A percentile compares a stretch with the other conserved stretches of the same genome.
Evolutionary conservation across 2,113 vertebrate species (phyloP).

Genomic region (Chamaea fasciata): DNA sequence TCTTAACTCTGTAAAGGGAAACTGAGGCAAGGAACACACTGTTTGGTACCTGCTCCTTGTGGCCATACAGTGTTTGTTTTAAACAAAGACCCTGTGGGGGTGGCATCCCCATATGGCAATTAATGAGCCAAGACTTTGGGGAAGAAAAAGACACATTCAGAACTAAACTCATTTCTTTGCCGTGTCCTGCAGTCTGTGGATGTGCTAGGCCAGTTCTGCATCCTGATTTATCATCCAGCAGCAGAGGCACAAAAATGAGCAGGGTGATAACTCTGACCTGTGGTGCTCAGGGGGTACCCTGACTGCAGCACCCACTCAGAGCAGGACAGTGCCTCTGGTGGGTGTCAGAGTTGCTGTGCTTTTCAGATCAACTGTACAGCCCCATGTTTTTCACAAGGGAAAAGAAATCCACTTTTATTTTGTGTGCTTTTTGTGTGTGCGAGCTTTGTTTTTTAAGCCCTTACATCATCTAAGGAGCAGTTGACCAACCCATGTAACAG

Average conservation of each 20-base stretch:
- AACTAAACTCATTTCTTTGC: neutral
- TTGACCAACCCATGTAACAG: neutral
- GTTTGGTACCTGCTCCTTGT: neutral
- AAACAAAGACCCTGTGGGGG: neutral
- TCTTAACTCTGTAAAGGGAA: neutral
- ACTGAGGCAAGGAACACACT: neutral
- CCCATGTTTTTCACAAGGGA: accelerated
- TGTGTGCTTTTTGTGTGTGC: neutral
- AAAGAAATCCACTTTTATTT: neutral
- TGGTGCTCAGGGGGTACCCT: accelerated
- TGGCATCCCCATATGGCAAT: neutral
- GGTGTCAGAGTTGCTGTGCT: neutral
- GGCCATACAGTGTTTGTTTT: neutral
- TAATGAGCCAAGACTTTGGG: neutral
- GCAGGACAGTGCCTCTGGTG: accelerated
- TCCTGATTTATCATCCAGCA: neutral
- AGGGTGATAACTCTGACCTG: neutral
- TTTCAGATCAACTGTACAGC: neutral
- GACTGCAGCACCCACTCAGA: neutral
- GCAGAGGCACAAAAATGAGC: neutral
- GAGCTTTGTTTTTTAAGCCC: neutral
- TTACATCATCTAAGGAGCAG: neutral
- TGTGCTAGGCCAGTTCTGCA: neutral
- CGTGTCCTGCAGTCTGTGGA: neutral
- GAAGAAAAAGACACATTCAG: neutral